Percentiles rank a stretch among this genome's conserved stretches.
These are phyloP conservation scores for Phycodurus eques DNA, from an alignment of 2,113 vertebrate species.

Conservation along the genomic window DNA sequence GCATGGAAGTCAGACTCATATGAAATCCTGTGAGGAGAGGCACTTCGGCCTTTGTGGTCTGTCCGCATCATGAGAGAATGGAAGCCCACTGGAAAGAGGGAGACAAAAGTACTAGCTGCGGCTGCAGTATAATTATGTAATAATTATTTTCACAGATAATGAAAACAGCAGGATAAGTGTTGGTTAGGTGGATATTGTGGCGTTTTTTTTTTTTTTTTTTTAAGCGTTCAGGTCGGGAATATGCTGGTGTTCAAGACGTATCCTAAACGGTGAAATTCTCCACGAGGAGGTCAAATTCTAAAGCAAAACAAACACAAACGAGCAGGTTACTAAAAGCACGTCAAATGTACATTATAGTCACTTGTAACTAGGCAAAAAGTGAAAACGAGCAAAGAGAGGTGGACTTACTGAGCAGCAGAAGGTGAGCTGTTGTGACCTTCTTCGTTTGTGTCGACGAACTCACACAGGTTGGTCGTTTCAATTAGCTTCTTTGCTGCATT, in stretches of 20 bases:
- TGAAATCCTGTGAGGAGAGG: constrained; percentile 87
- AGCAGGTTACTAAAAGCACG: neutral
- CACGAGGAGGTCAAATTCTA: neutral
- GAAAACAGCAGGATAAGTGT: constrained; percentile 4
- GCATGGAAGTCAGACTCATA: constrained; percentile 89
- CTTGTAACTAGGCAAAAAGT: neutral
- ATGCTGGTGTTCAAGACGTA: constrained; percentile 27
- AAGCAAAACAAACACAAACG: neutral
- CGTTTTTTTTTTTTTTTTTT: neutral
- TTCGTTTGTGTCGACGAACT: neutral
- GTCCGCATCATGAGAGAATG: constrained; percentile 82
- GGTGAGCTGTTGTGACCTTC: neutral
- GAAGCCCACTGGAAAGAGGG: constrained; percentile 1
- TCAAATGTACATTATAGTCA: neutral
- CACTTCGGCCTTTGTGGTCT: constrained; percentile 84
- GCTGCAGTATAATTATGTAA: no score
- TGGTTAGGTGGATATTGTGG: constrained; percentile 4
- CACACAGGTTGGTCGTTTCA: constrained; percentile 19
- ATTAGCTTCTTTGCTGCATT: constrained; percentile 34
- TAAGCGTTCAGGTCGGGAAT: neutral
- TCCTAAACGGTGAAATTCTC: neutral
- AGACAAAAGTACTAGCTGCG: neutral
- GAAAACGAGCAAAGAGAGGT: neutral
- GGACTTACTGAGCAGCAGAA: neutral
- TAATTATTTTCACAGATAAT: no score